Evolutionary conservation across 2,888 invertebrate genomes (phyloP), one percentile per base, ranked within the genome.

Genomic region (Bellardia pandia): DNA sequence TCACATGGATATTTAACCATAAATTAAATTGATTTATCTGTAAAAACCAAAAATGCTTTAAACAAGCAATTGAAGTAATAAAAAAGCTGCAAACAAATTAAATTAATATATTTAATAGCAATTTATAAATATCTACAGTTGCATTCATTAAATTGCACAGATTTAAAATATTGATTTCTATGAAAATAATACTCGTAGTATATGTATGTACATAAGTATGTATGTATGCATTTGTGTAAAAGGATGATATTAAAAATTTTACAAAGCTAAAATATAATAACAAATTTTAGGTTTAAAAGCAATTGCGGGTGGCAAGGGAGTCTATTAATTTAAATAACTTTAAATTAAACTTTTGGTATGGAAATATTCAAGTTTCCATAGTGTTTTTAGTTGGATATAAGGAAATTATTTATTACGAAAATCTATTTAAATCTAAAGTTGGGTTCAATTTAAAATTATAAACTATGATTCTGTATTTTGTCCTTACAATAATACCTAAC

Each of bases 1-100:
- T 81, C 53, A 53, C 16, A 56, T 16, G 72, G n/a, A 58, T 74
- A 74, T 74, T 74, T 37, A 64, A 51, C 16, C 60, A 82, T 82
- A 75, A 82, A 75, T 82, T 51, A 48, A 81, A 60, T 60, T 81
- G 81, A 74, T 82, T 82, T 82, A 82, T 82, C 68, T 60, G 37
- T 33, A 1, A 37, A 48, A 30, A 64, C 33, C 69, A 33, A 60
- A 76, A 56, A 66, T 56, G 66, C 30, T 77, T 72, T 58, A 58
- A 72, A 72, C 56, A 42, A 72, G 42, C 72, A 40, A 58, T 58
- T 30, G 30, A 58, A 9, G 4, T 1, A 58, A 13, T 8, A 53
- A 53, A 16, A 66, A 40, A 42, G 45, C 8, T 1, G 16, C 13
- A n/a, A 64, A 16, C 16, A 6, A 66, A 13, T 23, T 23, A 45